These are phyloP conservation scores for Lophius piscatorius DNA, from an alignment of 2,113 vertebrate species.

Conservation along the genomic window DNA sequence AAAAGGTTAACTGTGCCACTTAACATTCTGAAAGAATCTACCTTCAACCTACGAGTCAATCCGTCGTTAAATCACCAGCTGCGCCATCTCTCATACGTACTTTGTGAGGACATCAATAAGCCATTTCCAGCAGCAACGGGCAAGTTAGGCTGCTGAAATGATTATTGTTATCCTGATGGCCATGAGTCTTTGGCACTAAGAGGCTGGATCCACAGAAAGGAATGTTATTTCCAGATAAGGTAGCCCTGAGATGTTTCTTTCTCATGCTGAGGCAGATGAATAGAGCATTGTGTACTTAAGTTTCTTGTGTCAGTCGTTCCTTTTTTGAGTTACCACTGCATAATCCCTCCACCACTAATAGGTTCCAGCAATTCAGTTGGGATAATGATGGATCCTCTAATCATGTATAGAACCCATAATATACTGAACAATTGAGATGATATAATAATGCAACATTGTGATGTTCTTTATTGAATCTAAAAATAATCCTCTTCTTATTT, in stretches of 20 bases:
- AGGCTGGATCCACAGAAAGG: conserved; percentile 32
- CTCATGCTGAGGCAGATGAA: background rate
- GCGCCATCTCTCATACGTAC: conserved; percentile 29
- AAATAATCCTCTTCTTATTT: no score
- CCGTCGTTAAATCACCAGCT: conserved; percentile 53
- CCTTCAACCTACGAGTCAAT: conserved; percentile 52
- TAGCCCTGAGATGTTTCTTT: background rate
- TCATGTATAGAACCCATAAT: no score
- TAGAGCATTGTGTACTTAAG: background rate
- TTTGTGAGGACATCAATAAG: conserved; percentile 67
- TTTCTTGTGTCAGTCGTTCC: background rate
- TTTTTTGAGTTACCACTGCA: background rate
- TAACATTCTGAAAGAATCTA: conserved; percentile 47
- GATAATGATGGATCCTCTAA: background rate
- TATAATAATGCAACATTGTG: no score
- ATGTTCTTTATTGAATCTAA: no score
- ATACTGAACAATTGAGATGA: no score
- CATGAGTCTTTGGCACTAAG: conserved; percentile 48
- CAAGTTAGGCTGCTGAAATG: conserved; percentile 48
- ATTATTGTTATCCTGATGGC: conserved; percentile 68
- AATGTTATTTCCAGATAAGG: conserved; percentile 32
- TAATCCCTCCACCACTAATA: background rate
- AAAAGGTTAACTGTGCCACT: conserved; percentile 44
- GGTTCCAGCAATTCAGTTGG: background rate
- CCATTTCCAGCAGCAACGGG: conserved; percentile 55